Conservation (phyloP, 2,113 vertebrate genomes). For the Corythoichthys haematopterus region DNA sequence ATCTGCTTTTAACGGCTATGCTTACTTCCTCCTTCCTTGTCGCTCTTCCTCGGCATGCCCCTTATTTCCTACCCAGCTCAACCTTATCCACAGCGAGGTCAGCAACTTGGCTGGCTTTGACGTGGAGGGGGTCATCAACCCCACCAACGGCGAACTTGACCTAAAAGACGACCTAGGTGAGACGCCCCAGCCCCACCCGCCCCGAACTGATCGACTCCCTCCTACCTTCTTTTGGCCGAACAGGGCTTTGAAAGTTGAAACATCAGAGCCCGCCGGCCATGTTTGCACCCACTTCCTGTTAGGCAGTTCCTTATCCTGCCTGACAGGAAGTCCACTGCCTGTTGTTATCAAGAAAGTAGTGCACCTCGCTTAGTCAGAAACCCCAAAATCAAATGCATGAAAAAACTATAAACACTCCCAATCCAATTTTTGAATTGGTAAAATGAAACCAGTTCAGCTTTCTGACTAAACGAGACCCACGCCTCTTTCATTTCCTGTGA, state of each 20-base stretch:
- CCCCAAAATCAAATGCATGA: background rate
- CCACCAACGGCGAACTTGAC: conserved; percentile 98
- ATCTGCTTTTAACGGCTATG: conserved; percentile 59
- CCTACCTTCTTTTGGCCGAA: background rate
- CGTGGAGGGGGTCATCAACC: conserved; percentile 99
- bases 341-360: conserved; percentile 18
- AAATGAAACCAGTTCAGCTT: background rate
- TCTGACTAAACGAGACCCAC: conserved; percentile 26
- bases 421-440: background rate
- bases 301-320: background rate
- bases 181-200: conserved; percentile 8
- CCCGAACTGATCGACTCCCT: background rate
- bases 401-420: background rate
- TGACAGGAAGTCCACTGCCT: conserved; percentile 5
- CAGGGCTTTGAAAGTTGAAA: conserved; percentile 16
- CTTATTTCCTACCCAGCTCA: conserved; percentile 83
- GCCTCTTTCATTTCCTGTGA: conserved; percentile 36
- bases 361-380: conserved; percentile 22
- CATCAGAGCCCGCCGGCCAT: conserved; percentile 52
- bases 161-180: conserved; percentile 99
- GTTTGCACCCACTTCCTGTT: background rate
- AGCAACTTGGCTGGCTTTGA: conserved; percentile 99
- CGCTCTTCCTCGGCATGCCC: conserved; percentile 52
- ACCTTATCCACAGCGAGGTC: conserved; percentile 99
- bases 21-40: conserved; percentile 47